Conservation (phyloP, 2,113 vertebrate species). For the Anseranas semipalmata region DNA sequence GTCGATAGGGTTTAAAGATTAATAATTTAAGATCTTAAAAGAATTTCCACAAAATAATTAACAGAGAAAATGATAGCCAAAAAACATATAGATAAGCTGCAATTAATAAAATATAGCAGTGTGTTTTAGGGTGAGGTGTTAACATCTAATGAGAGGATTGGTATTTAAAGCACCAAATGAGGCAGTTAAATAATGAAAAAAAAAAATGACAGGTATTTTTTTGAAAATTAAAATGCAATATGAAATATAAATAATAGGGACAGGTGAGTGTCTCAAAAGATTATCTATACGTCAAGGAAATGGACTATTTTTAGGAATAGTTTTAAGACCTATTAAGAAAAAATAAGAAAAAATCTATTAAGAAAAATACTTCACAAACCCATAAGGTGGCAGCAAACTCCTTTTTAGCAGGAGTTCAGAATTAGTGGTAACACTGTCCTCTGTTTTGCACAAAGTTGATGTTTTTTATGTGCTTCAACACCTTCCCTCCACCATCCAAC, state of each 20-base stretch:
- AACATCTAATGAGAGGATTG: not conserved
- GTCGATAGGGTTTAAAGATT: not conserved
- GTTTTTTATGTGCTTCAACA: not conserved
- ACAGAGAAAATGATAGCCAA: not conserved
- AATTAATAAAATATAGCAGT: not conserved
- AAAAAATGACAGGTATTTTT: not conserved
- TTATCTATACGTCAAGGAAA: not conserved
- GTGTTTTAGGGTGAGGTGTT: not conserved
- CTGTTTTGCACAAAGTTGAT: not conserved
- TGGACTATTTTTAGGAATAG: not conserved
- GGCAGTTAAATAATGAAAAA: not conserved
- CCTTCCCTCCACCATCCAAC: rapidly evolving
- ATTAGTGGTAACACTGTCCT: rapidly evolving
- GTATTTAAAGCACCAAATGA: not conserved
- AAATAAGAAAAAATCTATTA: too few species aligned
- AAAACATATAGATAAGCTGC: not conserved
- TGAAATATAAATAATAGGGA: not conserved
- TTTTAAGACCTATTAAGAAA: not conserved
- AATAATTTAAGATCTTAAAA: not conserved
- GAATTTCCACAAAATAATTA: not conserved
- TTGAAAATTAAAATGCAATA: not conserved
- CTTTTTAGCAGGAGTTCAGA: not conserved
- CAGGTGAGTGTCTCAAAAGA: not conserved
- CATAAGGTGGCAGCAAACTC: constrained; percentile 79
- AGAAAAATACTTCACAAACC: constrained; percentile 29